Base-by-base conservation (phyloP, 2,888 invertebrate species). In the Morpho achilles region DNA sequence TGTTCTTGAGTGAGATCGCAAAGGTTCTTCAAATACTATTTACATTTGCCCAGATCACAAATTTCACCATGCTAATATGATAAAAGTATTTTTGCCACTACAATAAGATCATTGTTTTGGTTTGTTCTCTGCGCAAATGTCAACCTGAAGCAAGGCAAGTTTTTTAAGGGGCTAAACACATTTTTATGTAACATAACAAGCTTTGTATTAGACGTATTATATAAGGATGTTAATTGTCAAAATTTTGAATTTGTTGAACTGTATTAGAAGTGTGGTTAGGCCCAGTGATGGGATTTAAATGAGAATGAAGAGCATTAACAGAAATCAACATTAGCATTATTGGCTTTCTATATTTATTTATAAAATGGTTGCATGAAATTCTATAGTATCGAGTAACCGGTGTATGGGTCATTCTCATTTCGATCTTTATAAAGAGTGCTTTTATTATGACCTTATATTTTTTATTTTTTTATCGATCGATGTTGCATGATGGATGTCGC, bases 401-500 rank as follows among this genome's bases (percentile, higher is more conserved):
- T 75, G 72, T 69, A 68, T 67, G 73, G 87, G 84, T 80, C 87
- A 88, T 89, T 89, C 88, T 89, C 88, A 84, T 87, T 88, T 88
- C 71, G 74, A 87, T 88, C 86, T 84, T 67, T 65, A 32, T 76
- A 70, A 73, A 69, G 63, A 61, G 65, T 73, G 76, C 75, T 77
- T 77, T 67, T 67, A 67, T 69, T 69, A 72, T 61, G 61, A 64
- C 63, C 45, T 50, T 62, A 54, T 73, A 70, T 73, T 74, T 65
- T 68, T 66, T 75, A 72, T 76, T 71, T 62, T 67, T 63, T 72
- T 73, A 70, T 75, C 53, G 75, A 71, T 84, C 73, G 69, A 84
- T 87, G 88, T 87, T 80, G 89, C 88, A 88, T 87, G 88, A 77
- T 86, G 86, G 71, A 84, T 84, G 87, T 83, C 66, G 87, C 87